Evolutionary conservation across 2,888 invertebrate species (phyloP), one percentile per base, ranked within the genome.

Genomic region (Diploptera punctata): DNA sequence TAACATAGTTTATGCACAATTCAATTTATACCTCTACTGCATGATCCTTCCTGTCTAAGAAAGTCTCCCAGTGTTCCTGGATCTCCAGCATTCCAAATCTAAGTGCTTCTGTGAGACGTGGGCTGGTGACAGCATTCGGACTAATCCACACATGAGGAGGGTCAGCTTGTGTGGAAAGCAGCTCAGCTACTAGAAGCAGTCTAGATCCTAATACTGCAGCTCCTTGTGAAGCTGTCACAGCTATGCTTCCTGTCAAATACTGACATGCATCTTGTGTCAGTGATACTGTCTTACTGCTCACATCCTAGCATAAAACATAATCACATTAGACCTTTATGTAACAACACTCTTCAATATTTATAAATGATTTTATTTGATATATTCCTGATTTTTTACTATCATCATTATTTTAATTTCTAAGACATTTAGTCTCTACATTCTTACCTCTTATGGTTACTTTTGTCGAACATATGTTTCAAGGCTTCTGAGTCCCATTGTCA

Each of bases 51-150:
- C 95, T 89, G 82, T 98, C 97, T 77, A 95, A 91, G 82, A 95
- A 97, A 0, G 97, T 98, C 82, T 98, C 98, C 77, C 97, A 88
- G 82, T 98, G 98, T 80, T 98, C 98, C 79, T 96, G 94, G 76
- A 98, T 92, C 82, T 98, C 97, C 47, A 98, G 86, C 79, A 97
- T 91, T 76, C 94, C 93, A 82, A 94, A 97, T 67, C 95, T 90
- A 69, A 98, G 87, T 2, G 92, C 90, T 82, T 98, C 97, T 5
- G 93, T 88, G 9, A 97, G 86, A 70, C 91, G 87, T 16, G 90
- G 87, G 18, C 77, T 75, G 77, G 85, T 84, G 72, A 93, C 91
- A 60, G 88, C 89, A 21, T 91, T 88, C 0, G 93, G 86, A 72
- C 90, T 90, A 78, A 90, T 93, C 93, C 95, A 98, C 75, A 98